Percentiles rank a stretch among this genome's conserved stretches.
Conservation (phyloP, 2,113 vertebrate species). For the Machaerirhynchus nigripectus region DNA sequence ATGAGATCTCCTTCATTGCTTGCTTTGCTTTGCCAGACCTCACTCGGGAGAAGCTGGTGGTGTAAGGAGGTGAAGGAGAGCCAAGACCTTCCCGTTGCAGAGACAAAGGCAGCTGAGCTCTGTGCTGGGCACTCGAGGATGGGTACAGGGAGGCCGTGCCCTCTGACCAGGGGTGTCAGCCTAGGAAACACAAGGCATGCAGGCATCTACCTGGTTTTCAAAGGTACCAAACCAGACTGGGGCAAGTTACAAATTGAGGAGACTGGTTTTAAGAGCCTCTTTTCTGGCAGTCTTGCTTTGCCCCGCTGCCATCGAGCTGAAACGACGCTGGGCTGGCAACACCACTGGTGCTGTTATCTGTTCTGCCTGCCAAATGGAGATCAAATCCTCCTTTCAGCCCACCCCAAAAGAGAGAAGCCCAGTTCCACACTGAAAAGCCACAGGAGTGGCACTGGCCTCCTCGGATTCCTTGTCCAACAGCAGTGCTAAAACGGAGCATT, state of each 20-base stretch:
- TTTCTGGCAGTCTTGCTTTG: neutral
- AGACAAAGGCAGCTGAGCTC: neutral
- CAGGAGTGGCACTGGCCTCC: neutral
- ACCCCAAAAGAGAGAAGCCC: neutral
- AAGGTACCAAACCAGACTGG: neutral
- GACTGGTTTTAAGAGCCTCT: neutral
- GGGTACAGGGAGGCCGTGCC: neutral
- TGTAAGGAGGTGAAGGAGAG: neutral
- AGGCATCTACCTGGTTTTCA: neutral
- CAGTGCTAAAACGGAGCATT: neutral
- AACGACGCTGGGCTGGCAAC: fast-evolving
- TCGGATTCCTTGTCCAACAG: neutral
- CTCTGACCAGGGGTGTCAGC: neutral
- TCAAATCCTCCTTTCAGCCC: neutral
- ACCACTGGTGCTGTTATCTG: neutral
- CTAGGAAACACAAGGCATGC: fast-evolving
- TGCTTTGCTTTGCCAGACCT: neutral
- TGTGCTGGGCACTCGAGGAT: neutral
- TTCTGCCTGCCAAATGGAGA: neutral
- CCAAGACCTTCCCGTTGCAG: neutral
- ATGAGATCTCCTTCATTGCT: neutral
- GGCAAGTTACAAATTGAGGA: neutral
- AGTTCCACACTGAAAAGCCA: neutral
- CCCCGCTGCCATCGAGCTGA: neutral
- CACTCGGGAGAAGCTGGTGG: neutral